Conservation (phyloP, 2,113 vertebrate genomes). For the Odontophorus gujanensis region DNA sequence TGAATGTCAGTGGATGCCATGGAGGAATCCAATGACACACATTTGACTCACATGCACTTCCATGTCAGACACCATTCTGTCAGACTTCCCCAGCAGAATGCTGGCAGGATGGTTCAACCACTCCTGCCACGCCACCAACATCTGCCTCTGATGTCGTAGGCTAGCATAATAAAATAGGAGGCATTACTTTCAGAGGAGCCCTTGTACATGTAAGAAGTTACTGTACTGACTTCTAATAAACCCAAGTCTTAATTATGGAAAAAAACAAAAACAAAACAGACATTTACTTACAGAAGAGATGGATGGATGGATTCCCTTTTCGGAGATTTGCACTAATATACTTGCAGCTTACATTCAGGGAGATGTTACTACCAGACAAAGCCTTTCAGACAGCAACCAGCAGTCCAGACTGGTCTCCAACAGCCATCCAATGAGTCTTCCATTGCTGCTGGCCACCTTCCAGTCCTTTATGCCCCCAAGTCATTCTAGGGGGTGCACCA, state of each 20-base stretch:
- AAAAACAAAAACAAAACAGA: slow-evolving; percentile 6
- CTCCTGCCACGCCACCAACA: background rate
- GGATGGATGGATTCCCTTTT: slow-evolving; percentile 72
- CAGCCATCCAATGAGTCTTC: fast-evolving
- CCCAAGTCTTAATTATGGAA: slow-evolving; percentile 61
- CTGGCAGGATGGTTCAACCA: background rate
- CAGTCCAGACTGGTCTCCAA: background rate
- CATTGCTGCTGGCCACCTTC: background rate
- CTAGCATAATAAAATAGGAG: background rate
- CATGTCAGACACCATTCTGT: background rate
- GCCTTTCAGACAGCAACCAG: background rate
- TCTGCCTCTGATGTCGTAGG: background rate
- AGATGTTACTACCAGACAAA: slow-evolving; percentile 31
- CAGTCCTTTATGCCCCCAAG: background rate
- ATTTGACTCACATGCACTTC: background rate
- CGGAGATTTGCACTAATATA: slow-evolving; percentile 47
- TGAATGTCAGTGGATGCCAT: background rate
- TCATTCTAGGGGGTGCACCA: background rate
- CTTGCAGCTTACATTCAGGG: slow-evolving; percentile 36
- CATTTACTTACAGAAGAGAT: slow-evolving; percentile 36
- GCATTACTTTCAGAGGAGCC: background rate
- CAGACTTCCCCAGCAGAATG: background rate
- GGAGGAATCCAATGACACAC: background rate
- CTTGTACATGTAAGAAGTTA: slow-evolving; percentile 63
- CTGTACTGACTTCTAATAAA: slow-evolving; percentile 72